A percentile compares a stretch with the other conserved stretches of the same genome.
Evolutionary conservation across 2,888 invertebrate genomes (phyloP).

Genomic region (Pogonocherus hispidulus): DNA sequence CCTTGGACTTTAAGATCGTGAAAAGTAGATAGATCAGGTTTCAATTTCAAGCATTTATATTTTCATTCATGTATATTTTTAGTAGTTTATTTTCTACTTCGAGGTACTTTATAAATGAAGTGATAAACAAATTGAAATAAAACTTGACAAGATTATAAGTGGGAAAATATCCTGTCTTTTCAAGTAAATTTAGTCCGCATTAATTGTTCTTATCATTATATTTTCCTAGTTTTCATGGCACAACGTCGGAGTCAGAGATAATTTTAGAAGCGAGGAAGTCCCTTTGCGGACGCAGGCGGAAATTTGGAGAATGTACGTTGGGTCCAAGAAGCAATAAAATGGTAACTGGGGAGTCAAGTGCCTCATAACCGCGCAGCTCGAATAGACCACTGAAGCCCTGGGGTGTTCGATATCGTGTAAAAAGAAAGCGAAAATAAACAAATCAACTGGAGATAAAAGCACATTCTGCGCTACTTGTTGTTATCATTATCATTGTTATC

Average conservation of each 20-base stretch:
- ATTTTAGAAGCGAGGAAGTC: not conserved
- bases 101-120: too few species aligned
- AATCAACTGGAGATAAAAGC: not conserved
- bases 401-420: not conserved
- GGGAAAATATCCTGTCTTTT: too few species aligned
- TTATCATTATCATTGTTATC: not conserved
- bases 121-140: too few species aligned
- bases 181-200: too few species aligned
- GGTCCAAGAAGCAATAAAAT: not conserved
- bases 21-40: too few species aligned
- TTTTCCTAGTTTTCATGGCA: too few species aligned
- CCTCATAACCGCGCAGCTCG: not conserved
- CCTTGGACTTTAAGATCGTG: too few species aligned
- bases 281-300: not conserved
- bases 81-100: too few species aligned
- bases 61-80: too few species aligned
- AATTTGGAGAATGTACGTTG: not conserved
- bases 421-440: conserved; percentile 1
- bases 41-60: too few species aligned
- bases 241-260: not conserved
- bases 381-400: not conserved
- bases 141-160: too few species aligned
- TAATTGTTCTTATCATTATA: too few species aligned
- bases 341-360: not conserved
- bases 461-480: not conserved